Evolutionary conservation across 1,140 invertebrate species (phyloP), one percentile per base, ranked within the genome.

Genomic region (Zaprionus nigranus): DNA sequence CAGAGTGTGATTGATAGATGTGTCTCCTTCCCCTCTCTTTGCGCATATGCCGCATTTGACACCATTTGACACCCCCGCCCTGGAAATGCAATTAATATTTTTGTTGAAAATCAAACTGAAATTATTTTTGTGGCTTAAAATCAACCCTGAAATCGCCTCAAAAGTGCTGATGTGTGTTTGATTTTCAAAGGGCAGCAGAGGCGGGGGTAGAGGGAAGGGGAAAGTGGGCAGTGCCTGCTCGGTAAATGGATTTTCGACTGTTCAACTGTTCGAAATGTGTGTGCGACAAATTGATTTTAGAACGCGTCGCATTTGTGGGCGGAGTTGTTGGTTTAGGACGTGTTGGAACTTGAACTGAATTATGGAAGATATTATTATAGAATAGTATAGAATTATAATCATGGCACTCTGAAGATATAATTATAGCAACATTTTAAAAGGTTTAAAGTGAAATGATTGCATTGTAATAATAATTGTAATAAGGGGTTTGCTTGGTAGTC

Each of bases 261-360:
- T 59, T 62, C 51, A 43, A 17, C 20, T 58, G 49, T 63, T 13
- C 30, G n/a, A 54, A 82, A 66, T 77, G 34, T 78, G 28, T 74
- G 74, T 78, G 82, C 62, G 77, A 83, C 83, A 88, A 86, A 86
- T 88, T 88, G 81, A 76, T 86, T 88, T 83, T 72, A 63, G 59
- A 66, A 49, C 34, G 38, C 51, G 40, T 15, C n/a, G 28, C 59
- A 46, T 60, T 22, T 51, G 46, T 51, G 20, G 46, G 46, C 46
- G 46, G 9, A 22, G 20, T 24, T 51, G 20, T 51, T 20, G 46
- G 40, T 46, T 46, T 17, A 46, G 40, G 40, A n/a, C 40, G n/a
- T 2, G 40, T 46, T 46, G n/a, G n/a, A 46, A 9, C 5, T 43
- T 6, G 17, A 43, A 43, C 6, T 7, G 6, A 43, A 6, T 43